Evolutionary conservation across 2,113 vertebrate genomes (phyloP).

Genomic region (Todiramphus saurophagus): DNA sequence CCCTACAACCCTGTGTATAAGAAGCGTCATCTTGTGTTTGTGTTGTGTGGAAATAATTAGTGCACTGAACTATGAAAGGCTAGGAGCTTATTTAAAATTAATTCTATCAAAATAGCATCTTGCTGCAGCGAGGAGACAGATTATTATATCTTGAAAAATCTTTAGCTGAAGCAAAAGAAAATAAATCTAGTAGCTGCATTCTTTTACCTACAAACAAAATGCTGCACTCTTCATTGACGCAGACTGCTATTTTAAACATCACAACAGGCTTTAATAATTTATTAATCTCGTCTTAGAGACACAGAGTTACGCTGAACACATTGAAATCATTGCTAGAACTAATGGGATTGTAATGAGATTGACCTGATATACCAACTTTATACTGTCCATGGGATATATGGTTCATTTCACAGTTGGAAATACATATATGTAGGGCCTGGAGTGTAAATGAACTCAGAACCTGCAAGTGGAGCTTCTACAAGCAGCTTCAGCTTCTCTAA

Average conservation of each 20-base stretch:
- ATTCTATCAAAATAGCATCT: conserved; percentile 44
- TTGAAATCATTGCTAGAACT: background rate
- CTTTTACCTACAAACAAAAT: background rate
- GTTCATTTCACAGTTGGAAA: background rate
- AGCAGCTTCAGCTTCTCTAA: background rate
- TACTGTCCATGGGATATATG: background rate
- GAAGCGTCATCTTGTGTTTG: background rate
- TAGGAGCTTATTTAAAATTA: conserved; percentile 62
- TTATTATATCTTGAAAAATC: background rate
- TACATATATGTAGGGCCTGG: accelerated
- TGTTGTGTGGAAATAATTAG: conserved; percentile 52
- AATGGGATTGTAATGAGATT: background rate
- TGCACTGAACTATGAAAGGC: conserved; percentile 34
- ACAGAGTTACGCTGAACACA: background rate
- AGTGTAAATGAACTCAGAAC: background rate
- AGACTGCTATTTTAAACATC: background rate
- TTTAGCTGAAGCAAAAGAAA: background rate
- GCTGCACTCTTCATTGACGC: background rate
- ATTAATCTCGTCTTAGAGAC: background rate
- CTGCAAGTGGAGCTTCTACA: background rate
- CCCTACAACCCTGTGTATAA: background rate
- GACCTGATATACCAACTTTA: background rate
- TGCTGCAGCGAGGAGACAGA: background rate
- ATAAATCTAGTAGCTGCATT: background rate
- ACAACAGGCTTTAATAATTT: background rate